Base-by-base conservation (phyloP, 2,888 invertebrate species). In the Steinernema scapterisci region DNA sequence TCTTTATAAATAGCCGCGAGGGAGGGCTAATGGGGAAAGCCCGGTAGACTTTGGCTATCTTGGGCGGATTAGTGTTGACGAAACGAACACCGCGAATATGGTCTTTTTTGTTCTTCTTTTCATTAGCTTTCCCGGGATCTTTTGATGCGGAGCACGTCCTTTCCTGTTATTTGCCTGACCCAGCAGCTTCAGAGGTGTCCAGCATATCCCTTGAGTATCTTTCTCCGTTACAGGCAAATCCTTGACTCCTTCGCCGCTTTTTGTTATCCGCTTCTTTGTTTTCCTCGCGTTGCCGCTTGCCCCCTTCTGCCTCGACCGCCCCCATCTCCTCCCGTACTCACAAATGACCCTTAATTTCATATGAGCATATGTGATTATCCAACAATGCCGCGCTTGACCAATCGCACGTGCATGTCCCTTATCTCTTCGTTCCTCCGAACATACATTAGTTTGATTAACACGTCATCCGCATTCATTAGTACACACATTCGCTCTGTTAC, bases 51-150 rank as follows among this genome's bases (percentile, higher is more conserved):
- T 38, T 38, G 38, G 38, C 38, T 38, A 38, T 38, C 38, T 38
- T 38, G 48, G 38, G 31, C 9, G 31, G 63, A 63, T 63, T 63
- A 63, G 7, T n/a, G 63, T 13, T 31, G 63, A 7, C 63, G 63
- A 25, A 51, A 51, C 11, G 19, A 44, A 16, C 45, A 16, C n/a
- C 9, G 16, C 45, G 16, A 16, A 44, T 11, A 48, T 48, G 48
- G 13, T 16, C 48, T 16, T 1, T n/a, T 27, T 13, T 3, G 31
- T 31, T 3, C 63, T n/a, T 3, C 16, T 63, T 27, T n/a, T 31
- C 63, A 63, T 63, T 63, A 63, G 27, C 63, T 63, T 27, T 54
- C 31, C 63, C 13, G 5, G 6, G 1, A 16, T 27, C 63, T 16
- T 13, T n/a, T n/a, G n/a, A n/a, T n/a, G n/a, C n/a, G n/a, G n/a